These are phyloP conservation scores for Isotomurus palustris DNA, from an alignment of 2,888 invertebrate genomes.

Conservation along the genomic window DNA sequence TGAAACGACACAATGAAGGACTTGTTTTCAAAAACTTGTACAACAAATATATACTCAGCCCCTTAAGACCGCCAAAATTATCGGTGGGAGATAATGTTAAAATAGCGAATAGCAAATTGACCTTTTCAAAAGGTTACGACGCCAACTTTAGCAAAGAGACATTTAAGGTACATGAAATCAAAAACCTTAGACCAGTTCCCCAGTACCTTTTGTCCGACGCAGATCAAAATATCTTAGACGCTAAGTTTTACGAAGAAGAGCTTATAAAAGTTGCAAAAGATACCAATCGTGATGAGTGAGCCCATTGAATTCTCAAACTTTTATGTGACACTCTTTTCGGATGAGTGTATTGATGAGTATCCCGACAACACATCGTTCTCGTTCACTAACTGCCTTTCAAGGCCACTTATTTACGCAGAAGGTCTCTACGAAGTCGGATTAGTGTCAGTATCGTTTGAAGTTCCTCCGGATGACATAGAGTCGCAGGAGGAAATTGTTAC, in stretches of 20 bases:
- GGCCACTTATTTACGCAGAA: not conserved
- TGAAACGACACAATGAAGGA: not conserved
- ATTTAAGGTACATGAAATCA: not conserved
- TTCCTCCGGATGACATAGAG: not conserved
- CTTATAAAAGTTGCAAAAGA: not conserved
- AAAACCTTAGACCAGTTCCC: not conserved
- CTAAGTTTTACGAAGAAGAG: not conserved
- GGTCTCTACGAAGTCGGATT: not conserved
- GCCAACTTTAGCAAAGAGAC: not conserved
- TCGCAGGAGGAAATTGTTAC: not conserved
- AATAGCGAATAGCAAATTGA: not conserved
- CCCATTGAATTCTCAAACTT: not conserved
- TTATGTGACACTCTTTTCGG: not conserved
- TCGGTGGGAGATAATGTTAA: not conserved
- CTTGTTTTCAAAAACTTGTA: not conserved
- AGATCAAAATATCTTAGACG: not conserved
- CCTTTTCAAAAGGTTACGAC: not conserved
- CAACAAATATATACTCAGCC: not conserved
- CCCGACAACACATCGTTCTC: not conserved
- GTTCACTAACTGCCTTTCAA: not conserved
- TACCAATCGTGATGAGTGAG: not conserved
- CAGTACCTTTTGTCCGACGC: not conserved
- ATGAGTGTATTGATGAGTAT: not conserved
- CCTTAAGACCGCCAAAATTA: not conserved
- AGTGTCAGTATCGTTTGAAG: no score